A percentile compares a stretch with the other conserved stretches of the same genome.
phyloP scores from a whole-genome alignment of 2,113 vertebrate species.

The Passer domesticus region DNA sequence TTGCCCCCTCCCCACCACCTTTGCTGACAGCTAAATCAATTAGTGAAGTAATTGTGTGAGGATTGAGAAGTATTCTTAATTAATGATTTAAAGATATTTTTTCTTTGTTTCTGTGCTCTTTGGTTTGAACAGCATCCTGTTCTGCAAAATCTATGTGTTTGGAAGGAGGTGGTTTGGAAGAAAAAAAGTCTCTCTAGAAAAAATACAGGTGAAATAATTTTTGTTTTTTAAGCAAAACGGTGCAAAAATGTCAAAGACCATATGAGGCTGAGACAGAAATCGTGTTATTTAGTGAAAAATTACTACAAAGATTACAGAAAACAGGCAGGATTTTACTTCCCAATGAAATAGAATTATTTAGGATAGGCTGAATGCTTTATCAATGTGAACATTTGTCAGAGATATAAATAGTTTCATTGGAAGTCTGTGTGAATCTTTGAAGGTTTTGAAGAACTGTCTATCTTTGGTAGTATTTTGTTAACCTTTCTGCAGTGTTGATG shows the following conservation, averaged over 20 bases:
- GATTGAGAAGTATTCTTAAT: neutral
- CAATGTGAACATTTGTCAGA: neutral
- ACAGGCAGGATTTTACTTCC: neutral
- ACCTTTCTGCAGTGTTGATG: neutral
- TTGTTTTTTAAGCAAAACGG: neutral
- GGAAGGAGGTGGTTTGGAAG: neutral
- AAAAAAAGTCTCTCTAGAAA: neutral
- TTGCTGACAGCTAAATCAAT: neutral
- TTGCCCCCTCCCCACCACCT: fast-evolving
- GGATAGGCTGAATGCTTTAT: neutral
- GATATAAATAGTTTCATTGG: neutral
- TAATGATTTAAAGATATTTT: neutral
- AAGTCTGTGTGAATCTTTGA: neutral
- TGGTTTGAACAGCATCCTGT: neutral
- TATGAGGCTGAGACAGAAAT: neutral
- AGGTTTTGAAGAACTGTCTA: neutral
- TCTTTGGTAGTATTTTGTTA: neutral
- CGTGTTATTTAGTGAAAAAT: neutral
- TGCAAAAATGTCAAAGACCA: neutral
- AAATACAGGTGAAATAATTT: neutral
- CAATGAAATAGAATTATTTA: neutral
- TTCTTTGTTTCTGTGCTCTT: neutral
- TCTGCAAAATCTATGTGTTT: neutral
- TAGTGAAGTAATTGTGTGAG: neutral
- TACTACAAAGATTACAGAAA: neutral